phyloP scores from a whole-genome alignment of 2,797 vertebrate species.

The Cyclopterus lumpus region DNA sequence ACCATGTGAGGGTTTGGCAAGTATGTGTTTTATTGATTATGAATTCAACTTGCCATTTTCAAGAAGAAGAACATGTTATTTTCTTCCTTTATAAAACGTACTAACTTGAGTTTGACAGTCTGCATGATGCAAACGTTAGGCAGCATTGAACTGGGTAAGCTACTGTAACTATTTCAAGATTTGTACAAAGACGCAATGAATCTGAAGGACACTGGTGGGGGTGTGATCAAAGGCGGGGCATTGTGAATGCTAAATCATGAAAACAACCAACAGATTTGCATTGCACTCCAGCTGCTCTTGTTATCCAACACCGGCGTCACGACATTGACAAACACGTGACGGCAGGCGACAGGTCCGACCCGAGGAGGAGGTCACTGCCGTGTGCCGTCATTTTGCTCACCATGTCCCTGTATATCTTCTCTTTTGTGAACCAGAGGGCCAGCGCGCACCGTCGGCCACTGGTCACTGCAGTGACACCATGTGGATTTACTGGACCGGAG shows the following conservation, averaged over 20 bases:
- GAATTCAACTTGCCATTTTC: not conserved
- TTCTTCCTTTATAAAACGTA: not conserved
- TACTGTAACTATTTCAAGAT: slow-evolving; percentile 1
- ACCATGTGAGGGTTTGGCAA: not conserved
- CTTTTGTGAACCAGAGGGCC: slow-evolving; percentile 94
- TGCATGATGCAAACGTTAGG: not conserved
- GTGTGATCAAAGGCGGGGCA: slow-evolving; percentile 2
- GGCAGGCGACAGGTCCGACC: slow-evolving; percentile 4
- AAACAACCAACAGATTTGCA: slow-evolving; percentile 68
- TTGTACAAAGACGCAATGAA: slow-evolving; percentile 2
- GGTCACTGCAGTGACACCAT: slow-evolving; percentile 91
- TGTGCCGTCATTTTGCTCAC: slow-evolving; percentile 75
- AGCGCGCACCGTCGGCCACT: slow-evolving; percentile 89
- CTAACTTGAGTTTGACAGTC: not conserved
- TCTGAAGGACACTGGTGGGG: slow-evolving; percentile 10
- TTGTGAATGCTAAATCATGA: slow-evolving; percentile 35
- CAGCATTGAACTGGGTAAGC: not conserved
- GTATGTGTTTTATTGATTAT: not conserved
- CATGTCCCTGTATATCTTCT: slow-evolving; percentile 91
- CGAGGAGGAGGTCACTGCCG: slow-evolving; percentile 10
- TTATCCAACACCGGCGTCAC: slow-evolving; percentile 36
- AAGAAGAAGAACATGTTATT: too few relatives aligned
- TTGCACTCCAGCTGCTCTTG: slow-evolving; percentile 46
- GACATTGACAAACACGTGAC: slow-evolving; percentile 29
- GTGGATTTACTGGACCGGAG: slow-evolving; percentile 93